Percentiles rank a stretch among this genome's conserved stretches.
Evolutionary conservation across 1,140 invertebrate species (phyloP).

Genomic region (Pseudobourletiella spinata): DNA sequence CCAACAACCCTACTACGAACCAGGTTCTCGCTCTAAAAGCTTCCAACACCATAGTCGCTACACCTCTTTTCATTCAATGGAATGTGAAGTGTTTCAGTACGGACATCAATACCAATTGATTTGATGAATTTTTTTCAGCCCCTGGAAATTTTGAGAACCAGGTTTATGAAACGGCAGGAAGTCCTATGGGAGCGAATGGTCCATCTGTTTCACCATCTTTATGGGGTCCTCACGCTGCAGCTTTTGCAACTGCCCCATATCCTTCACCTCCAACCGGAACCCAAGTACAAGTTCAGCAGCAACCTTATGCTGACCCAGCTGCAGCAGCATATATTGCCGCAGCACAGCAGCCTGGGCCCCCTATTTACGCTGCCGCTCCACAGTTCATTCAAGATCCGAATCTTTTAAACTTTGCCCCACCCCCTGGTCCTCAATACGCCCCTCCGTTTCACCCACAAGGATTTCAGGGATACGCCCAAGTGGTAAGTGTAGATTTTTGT

Average conservation of each 20-base stretch:
- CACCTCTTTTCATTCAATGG: too few relatives aligned
- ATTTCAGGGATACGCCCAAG: conserved; percentile 34
- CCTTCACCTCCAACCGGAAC: conserved; percentile 28
- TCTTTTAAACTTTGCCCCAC: conserved; percentile 40
- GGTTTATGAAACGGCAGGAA: conserved; percentile 28
- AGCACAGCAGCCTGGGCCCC: conserved; percentile 39
- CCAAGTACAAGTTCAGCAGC: conserved; percentile 35
- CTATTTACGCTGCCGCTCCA: conserved; percentile 42
- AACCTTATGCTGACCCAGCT: conserved; percentile 38
- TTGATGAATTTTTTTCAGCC: conserved; percentile 12
- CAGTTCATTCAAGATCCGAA: conserved; percentile 33
- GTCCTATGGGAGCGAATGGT: conserved; percentile 23
- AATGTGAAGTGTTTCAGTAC: too few relatives aligned
- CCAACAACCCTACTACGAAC: conserved; percentile 26
- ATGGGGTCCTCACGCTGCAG: conserved; percentile 31
- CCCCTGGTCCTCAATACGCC: conserved; percentile 43
- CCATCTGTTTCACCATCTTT: conserved; percentile 31
- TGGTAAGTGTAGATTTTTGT: too few relatives aligned
- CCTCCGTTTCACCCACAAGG: conserved; percentile 43
- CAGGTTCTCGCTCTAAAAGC: too few relatives aligned
- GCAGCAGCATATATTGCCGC: conserved; percentile 39
- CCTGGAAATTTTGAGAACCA: conserved; percentile 24
- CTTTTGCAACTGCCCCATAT: conserved; percentile 30
- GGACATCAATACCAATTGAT: too few relatives aligned
- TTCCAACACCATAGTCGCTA: too few relatives aligned